phyloP scores from a whole-genome alignment of 2,797 vertebrate species.

The Capromys pilorides region DNA sequence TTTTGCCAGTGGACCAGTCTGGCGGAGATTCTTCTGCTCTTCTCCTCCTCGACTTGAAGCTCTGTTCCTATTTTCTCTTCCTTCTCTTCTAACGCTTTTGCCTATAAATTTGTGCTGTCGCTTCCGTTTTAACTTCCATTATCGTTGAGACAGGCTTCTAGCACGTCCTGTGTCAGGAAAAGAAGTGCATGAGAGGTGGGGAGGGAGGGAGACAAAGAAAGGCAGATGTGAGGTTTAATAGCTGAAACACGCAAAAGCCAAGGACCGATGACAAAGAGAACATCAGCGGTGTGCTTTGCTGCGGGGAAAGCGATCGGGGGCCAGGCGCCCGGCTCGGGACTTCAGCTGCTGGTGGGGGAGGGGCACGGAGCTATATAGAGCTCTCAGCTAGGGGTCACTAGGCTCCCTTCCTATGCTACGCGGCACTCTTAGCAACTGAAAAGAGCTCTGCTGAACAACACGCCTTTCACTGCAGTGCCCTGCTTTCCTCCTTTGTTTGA shows the following conservation, averaged over 20 bases:
- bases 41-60: not conserved
- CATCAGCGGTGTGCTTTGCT: not conserved
- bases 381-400: constrained; percentile 80
- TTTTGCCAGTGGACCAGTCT: not conserved
- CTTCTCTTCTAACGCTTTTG: not conserved
- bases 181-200: not conserved
- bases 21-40: not conserved
- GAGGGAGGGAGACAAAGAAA: not conserved
- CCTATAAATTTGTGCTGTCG: not conserved
- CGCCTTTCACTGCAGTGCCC: constrained; percentile 61
- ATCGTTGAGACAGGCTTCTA: not conserved
- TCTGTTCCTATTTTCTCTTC: not conserved
- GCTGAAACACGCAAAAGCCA: constrained; percentile 48
- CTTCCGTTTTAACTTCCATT: not conserved
- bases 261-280: not conserved
- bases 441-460: constrained; percentile 73
- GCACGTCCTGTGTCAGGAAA: not conserved
- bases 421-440: constrained; percentile 69
- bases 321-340: not conserved
- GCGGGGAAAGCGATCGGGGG: not conserved
- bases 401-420: constrained; percentile 70
- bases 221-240: constrained; percentile 25
- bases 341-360: constrained; percentile 17
- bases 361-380: constrained; percentile 50
- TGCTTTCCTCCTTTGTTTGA: constrained; percentile 77